A percentile compares a stretch with the other conserved stretches of the same genome.
Evolutionary conservation across 1,140 invertebrate genomes (phyloP).

Genomic region (Procambarus virginalis): DNA sequence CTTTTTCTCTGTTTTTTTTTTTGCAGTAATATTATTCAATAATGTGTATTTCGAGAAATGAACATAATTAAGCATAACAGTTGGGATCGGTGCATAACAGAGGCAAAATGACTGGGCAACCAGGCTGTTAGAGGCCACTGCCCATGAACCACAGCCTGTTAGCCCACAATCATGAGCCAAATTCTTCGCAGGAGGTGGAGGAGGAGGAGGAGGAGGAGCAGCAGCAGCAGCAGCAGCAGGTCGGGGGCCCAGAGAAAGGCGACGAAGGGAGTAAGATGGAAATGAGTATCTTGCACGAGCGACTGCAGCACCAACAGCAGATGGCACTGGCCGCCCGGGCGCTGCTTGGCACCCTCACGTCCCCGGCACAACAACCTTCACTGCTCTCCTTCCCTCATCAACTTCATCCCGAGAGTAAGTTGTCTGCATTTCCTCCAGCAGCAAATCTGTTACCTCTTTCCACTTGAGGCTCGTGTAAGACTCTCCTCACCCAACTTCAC

Average conservation of each 20-base stretch:
- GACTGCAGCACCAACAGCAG: slow-evolving; percentile 8
- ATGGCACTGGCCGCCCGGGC: slow-evolving; percentile 13
- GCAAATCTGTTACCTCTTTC: too few relatives aligned
- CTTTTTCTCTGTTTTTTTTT: too few relatives aligned
- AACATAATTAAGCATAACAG: too few relatives aligned
- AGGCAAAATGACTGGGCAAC: too few relatives aligned
- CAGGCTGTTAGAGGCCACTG: too few relatives aligned
- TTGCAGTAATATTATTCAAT: too few relatives aligned
- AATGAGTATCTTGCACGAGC: neutral
- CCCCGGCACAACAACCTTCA: neutral
- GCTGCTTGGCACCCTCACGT: neutral
- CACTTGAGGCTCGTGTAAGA: too few relatives aligned
- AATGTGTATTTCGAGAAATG: too few relatives aligned
- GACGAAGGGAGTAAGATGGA: neutral
- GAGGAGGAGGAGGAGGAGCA: neutral
- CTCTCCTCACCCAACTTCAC: too few relatives aligned
- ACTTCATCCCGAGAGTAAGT: slow-evolving; percentile 2
- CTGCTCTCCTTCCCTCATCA: neutral
- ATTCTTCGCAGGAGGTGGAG: neutral
- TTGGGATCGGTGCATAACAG: too few relatives aligned
- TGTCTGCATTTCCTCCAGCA: too few relatives aligned
- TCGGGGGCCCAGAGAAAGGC: neutral
- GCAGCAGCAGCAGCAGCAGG: neutral
- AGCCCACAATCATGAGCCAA: neutral
- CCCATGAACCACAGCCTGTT: too few relatives aligned